A percentile compares a stretch with the other conserved stretches of the same genome.
Evolutionary conservation across 2,888 invertebrate genomes (phyloP).

Genomic region (Thysanoteuthis rhombus): DNA sequence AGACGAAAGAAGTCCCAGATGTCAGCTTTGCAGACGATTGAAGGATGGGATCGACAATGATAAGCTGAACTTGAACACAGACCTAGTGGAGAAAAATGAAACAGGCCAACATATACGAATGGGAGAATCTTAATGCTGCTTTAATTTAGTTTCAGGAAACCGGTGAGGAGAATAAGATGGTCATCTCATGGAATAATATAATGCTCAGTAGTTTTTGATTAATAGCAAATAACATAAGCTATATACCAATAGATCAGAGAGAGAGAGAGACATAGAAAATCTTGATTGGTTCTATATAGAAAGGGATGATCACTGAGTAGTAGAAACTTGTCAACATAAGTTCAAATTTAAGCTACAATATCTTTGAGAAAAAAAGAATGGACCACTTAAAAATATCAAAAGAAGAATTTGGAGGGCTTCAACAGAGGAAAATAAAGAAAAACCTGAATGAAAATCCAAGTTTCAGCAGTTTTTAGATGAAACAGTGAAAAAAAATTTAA

Average conservation of each 20-base stretch:
- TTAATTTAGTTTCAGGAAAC: neutral
- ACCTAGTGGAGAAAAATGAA: slow-evolving; percentile 20
- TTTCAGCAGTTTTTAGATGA: too few species aligned
- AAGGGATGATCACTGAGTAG: neutral
- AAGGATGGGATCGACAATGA: slow-evolving; percentile 22
- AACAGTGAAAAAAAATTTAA: too few species aligned
- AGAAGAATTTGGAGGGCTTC: neutral
- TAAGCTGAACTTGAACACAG: slow-evolving; percentile 22
- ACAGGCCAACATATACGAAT: neutral
- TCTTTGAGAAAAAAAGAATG: neutral
- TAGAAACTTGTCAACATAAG: neutral
- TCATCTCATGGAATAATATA: neutral
- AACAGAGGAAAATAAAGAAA: neutral
- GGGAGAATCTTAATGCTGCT: neutral
- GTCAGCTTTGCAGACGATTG: slow-evolving; percentile 20
- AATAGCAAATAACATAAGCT: neutral
- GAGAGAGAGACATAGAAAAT: neutral
- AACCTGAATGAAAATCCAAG: neutral
- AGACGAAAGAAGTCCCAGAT: slow-evolving; percentile 23
- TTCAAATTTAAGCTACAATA: neutral
- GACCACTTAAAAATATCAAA: neutral
- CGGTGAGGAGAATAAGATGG: neutral
- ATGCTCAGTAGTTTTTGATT: neutral
- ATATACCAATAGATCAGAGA: neutral
- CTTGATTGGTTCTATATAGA: neutral